Conservation (phyloP, 2,113 vertebrate genomes). For the Phyllopteryx taeniolatus region DNA sequence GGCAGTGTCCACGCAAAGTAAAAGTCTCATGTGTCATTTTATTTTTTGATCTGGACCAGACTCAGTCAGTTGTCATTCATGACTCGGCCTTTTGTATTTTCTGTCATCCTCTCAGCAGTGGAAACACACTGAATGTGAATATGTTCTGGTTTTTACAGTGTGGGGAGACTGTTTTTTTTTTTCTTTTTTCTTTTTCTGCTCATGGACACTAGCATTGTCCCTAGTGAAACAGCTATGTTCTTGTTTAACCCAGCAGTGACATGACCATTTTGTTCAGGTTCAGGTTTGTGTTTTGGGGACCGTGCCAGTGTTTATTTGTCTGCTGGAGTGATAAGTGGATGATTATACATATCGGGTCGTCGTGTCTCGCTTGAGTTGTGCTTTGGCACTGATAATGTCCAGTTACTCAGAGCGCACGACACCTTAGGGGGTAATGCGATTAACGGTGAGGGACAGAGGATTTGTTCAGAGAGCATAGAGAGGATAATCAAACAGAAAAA, state of each 20-base stretch:
- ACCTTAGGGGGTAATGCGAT: constrained; percentile 70
- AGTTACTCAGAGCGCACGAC: constrained; percentile 57
- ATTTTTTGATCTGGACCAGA: too few relatives aligned
- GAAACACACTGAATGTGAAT: too few relatives aligned
- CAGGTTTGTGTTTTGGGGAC: not conserved
- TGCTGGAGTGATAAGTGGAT: constrained; percentile 18
- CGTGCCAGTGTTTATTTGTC: constrained; percentile 29
- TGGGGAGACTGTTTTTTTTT: not conserved
- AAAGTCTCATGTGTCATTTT: too few relatives aligned
- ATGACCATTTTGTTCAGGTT: not conserved
- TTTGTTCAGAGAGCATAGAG: constrained; percentile 66
- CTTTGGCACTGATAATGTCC: constrained; percentile 47
- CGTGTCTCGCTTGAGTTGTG: constrained; percentile 24
- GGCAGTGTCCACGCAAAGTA: too few relatives aligned
- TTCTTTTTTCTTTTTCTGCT: not conserved
- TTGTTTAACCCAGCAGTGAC: constrained; percentile 1
- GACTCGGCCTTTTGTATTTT: too few relatives aligned
- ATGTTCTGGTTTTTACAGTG: too few relatives aligned
- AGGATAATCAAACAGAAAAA: constrained; percentile 62
- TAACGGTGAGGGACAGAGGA: constrained; percentile 61
- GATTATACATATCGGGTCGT: constrained; percentile 29
- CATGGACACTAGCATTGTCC: too few relatives aligned
- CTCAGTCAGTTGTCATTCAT: too few relatives aligned
- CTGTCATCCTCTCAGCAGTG: too few relatives aligned
- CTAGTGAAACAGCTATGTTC: constrained; percentile 18